Conservation (phyloP, 2,888 invertebrate genomes). For the Clusia tigrina region DNA sequence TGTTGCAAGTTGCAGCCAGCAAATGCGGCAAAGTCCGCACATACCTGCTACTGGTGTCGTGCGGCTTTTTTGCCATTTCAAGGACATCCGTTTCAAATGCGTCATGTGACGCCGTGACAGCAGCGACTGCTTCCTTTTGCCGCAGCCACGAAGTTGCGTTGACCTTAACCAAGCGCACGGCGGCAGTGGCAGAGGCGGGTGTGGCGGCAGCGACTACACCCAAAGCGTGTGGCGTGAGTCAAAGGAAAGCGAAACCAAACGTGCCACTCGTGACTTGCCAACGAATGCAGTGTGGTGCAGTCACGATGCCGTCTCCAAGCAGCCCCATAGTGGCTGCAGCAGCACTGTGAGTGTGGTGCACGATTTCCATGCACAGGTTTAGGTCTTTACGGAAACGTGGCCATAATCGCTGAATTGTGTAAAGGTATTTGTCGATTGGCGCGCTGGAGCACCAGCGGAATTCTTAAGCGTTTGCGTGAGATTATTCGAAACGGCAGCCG, state of each 20-base stretch:
- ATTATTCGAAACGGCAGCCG: too few species aligned
- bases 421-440: not conserved
- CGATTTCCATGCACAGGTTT: conserved; percentile 4
- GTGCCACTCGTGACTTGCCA: conserved; percentile 16
- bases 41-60: conserved; percentile 15
- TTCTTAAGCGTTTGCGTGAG: too few species aligned
- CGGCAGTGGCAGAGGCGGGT: not conserved
- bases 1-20: not conserved
- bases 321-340: not conserved
- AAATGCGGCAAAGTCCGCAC: conserved; percentile 8
- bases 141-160: not conserved
- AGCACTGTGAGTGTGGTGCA: not conserved
- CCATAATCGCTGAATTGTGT: conserved; percentile 2
- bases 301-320: conserved; percentile 6
- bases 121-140: not conserved
- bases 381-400: not conserved
- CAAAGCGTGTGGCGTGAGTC: not conserved
- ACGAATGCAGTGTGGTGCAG: not conserved
- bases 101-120: conserved; percentile 24
- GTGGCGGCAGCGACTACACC: not conserved
- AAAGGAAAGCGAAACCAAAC: conserved; percentile 25
- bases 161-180: not conserved
- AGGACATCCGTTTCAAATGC: conserved; percentile 48
- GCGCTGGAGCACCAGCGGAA: not conserved
- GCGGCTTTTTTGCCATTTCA: conserved; percentile 25